These are phyloP conservation scores for Martes flavigula DNA, from an alignment of 2,797 vertebrate species.

Conservation along the genomic window DNA sequence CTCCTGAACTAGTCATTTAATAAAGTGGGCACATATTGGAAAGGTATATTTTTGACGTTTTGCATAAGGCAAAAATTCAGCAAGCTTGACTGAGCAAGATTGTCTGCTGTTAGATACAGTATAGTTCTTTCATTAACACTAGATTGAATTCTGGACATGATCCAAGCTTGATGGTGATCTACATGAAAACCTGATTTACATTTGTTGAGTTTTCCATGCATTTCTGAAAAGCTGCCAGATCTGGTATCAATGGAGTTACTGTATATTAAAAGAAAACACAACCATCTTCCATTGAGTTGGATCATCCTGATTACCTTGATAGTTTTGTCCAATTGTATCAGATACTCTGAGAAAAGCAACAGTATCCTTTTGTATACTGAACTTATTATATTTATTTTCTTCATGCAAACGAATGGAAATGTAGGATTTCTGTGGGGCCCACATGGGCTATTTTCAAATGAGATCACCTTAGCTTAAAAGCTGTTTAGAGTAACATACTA, in stretches of 20 bases:
- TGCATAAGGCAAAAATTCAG: conserved; percentile 51
- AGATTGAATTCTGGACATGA: conserved; percentile 74
- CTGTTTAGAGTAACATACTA: not conserved
- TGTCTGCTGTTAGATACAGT: conserved; percentile 53
- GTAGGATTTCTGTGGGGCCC: not conserved
- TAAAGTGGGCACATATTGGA: conserved; percentile 7
- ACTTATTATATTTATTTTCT: conserved; percentile 68
- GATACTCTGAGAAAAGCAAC: conserved; percentile 71
- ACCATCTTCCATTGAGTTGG: conserved; percentile 58
- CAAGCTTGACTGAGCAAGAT: conserved; percentile 49
- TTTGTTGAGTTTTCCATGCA: conserved; percentile 72
- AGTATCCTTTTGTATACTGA: conserved; percentile 70
- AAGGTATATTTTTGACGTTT: conserved; percentile 55
- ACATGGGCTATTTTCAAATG: conserved; percentile 21
- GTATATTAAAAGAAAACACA: conserved; percentile 49
- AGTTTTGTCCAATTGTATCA: conserved; percentile 76
- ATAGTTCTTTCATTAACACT: conserved; percentile 74
- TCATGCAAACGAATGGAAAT: not conserved
- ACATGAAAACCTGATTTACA: conserved; percentile 78
- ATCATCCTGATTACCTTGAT: conserved; percentile 68
- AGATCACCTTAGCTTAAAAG: not conserved
- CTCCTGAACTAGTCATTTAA: not conserved
- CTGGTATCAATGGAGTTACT: conserved; percentile 75
- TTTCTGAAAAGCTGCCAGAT: conserved; percentile 80
- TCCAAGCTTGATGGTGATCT: conserved; percentile 73